phyloP scores from a whole-genome alignment of 2,888 invertebrate species.

The Exephanes ischioxanthus region DNA sequence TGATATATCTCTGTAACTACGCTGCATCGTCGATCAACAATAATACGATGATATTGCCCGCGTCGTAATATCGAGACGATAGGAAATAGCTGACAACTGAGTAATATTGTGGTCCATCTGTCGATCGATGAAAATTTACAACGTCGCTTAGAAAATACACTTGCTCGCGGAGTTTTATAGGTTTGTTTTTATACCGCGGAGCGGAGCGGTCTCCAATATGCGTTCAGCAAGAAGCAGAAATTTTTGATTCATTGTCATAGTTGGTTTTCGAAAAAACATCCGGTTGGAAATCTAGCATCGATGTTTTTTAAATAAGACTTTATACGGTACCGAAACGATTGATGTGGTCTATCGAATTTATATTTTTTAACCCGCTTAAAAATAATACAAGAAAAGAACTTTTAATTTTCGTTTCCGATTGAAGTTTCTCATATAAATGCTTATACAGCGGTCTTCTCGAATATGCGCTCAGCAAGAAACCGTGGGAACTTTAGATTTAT shows the following conservation, averaged over 20 bases:
- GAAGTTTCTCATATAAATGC: no score
- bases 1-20: background rate
- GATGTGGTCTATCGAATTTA: background rate
- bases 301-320: background rate
- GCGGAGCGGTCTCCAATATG: background rate
- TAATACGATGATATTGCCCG: background rate
- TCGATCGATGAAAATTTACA: conserved; percentile 8
- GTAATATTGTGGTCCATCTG: background rate
- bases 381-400: no score
- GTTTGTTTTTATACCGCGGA: background rate
- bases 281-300: no score
- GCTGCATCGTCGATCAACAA: background rate
- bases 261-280: no score
- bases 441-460: background rate
- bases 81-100: conserved; percentile 5
- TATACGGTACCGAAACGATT: background rate
- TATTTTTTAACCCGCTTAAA: background rate
- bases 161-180: background rate
- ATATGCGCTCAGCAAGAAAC: background rate
- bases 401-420: no score
- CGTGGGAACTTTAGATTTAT: background rate
- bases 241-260: background rate
- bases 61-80: background rate
- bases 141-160: conserved; percentile 2
- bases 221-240: background rate